Conservation (phyloP, 2,113 vertebrate genomes). For the Trichechus manatus region DNA sequence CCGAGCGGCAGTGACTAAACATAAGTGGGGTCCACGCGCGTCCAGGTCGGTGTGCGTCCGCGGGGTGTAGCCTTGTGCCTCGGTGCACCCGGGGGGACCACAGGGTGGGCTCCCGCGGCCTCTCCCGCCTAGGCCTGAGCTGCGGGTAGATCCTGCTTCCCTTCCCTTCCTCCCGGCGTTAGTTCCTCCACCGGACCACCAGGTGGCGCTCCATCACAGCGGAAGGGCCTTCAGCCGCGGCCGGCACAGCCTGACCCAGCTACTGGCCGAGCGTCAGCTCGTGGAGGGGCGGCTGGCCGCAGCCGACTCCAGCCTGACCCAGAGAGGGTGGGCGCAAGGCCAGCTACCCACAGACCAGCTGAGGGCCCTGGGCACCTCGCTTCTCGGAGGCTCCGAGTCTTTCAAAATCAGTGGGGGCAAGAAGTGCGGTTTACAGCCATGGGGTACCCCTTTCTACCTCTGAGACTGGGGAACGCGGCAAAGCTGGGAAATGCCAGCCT, state of each 20-base stretch:
- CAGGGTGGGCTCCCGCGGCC: background rate
- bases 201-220: slow-evolving; percentile 88
- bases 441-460: background rate
- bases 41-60: no score
- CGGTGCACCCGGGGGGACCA: background rate
- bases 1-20: background rate
- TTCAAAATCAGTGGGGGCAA: background rate
- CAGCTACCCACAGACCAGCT: background rate
- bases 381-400: background rate
- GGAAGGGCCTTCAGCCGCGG: slow-evolving; percentile 55
- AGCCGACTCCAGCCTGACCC: background rate
- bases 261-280: fast-evolving
- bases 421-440: background rate
- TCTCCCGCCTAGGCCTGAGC: no score
- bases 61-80: no score
- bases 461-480: background rate
- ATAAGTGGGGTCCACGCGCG: background rate
- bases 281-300: fast-evolving
- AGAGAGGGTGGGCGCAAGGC: background rate
- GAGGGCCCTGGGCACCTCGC: background rate
- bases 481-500: no score
- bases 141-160: no score
- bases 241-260: fast-evolving
- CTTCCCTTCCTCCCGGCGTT: background rate
- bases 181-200: slow-evolving; percentile 83